Evolutionary conservation across 2,797 vertebrate species (phyloP).

Genomic region (Smutsia gigantea): DNA sequence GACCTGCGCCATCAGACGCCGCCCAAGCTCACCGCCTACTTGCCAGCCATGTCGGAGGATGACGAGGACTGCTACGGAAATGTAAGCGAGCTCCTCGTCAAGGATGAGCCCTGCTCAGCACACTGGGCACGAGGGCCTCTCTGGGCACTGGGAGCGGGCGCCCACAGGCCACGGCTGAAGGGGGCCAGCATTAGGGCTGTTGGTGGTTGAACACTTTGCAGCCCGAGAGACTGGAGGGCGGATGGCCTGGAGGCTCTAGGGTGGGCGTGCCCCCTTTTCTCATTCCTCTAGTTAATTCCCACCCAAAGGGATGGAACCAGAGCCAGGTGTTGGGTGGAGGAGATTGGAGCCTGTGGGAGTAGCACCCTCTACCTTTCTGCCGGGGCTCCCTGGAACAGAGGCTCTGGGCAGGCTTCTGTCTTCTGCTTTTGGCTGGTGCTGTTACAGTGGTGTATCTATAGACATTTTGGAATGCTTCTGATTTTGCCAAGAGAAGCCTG

Average conservation of each 20-base stretch:
- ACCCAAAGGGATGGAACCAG: not conserved
- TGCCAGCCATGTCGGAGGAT: slow-evolving; percentile 99
- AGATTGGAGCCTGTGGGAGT: not conserved
- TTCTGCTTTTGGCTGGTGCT: not conserved
- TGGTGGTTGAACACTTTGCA: not conserved
- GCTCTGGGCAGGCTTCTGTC: not conserved
- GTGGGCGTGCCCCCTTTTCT: not conserved
- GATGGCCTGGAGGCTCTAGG: too few species aligned
- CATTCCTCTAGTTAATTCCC: not conserved
- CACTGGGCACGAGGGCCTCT: not conserved
- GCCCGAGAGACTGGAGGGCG: not conserved
- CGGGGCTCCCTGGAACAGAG: not conserved
- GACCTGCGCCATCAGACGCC: slow-evolving; percentile 95
- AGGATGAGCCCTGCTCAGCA: too few species aligned
- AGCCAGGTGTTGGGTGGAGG: not conserved
- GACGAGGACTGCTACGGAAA: slow-evolving; percentile 99
- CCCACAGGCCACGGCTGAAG: not conserved
- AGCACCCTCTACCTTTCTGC: not conserved
- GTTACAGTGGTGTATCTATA: not conserved
- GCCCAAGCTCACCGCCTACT: slow-evolving; percentile 97
- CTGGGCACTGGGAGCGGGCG: not conserved
- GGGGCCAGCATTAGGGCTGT: not conserved
- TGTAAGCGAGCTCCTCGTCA: slow-evolving; percentile 84
- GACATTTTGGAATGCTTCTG: not conserved
- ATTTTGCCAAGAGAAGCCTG: not conserved